These are phyloP conservation scores for Pantherophis guttatus DNA, from an alignment of 2,113 vertebrate species.

Conservation along the genomic window DNA sequence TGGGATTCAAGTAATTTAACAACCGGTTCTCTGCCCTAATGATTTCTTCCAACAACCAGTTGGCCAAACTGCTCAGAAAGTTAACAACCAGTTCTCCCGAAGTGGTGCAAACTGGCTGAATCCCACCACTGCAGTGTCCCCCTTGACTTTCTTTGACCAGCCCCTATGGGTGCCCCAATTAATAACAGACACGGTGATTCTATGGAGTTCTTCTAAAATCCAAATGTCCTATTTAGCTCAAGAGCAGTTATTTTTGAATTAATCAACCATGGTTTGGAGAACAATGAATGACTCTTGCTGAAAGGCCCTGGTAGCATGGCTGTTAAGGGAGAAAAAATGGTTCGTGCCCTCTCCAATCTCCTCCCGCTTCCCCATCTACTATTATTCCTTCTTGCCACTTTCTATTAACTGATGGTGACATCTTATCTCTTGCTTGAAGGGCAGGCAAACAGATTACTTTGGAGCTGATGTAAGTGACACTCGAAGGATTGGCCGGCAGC, in stretches of 20 bases:
- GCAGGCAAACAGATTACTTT: slow-evolving; percentile 74
- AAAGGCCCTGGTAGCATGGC: slow-evolving; percentile 58
- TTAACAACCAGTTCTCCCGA: no score
- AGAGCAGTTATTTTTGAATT: slow-evolving; percentile 43
- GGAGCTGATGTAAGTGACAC: slow-evolving; percentile 79
- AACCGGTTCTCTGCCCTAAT: no score
- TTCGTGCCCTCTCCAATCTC: slow-evolving; percentile 64
- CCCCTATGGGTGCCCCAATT: neutral
- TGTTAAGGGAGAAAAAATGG: slow-evolving; percentile 69
- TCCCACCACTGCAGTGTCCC: no score
- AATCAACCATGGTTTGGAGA: slow-evolving; percentile 58
- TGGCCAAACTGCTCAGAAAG: no score
- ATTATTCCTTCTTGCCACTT: slow-evolving; percentile 75
- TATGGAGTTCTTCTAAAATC: slow-evolving; percentile 18
- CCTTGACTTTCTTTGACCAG: neutral
- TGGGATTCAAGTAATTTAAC: no score
- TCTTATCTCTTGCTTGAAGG: slow-evolving; percentile 77
- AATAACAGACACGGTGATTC: slow-evolving; percentile 39
- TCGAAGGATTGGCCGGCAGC: slow-evolving; percentile 71
- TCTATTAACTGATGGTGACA: slow-evolving; percentile 77
- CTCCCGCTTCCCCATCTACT: slow-evolving; percentile 66
- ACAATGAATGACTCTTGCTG: slow-evolving; percentile 63
- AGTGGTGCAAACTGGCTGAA: no score
- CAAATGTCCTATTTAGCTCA: slow-evolving; percentile 28
- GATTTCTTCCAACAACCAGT: no score